phyloP scores from a whole-genome alignment of 2,113 vertebrate species.

The Elaphurus davidianus region DNA sequence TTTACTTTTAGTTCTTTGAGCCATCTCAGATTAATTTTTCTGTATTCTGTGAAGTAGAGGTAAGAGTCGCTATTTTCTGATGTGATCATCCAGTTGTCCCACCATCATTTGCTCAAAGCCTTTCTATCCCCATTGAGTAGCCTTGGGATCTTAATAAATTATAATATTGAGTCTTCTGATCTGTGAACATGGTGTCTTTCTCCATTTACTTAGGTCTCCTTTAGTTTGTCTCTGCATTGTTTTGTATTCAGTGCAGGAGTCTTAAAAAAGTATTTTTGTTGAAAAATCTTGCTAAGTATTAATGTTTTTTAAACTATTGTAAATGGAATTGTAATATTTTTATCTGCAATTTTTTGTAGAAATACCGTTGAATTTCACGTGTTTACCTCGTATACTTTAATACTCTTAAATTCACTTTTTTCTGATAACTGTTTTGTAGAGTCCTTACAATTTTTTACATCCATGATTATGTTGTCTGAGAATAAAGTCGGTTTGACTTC shows the following conservation, averaged over 20 bases:
- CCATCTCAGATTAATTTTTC: not conserved
- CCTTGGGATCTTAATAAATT: not conserved
- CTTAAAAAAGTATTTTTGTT: not conserved
- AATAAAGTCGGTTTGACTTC: not conserved
- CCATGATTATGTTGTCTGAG: not conserved
- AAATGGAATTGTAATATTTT: not conserved
- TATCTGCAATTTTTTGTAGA: not conserved
- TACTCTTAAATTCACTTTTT: not conserved
- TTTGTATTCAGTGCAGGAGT: not conserved
- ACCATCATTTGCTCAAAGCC: not conserved
- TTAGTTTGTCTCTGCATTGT: not conserved
- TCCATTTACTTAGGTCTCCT: not conserved
- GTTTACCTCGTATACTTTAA: not conserved
- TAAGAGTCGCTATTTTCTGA: not conserved
- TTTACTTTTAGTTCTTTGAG: not conserved
- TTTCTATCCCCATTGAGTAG: not conserved
- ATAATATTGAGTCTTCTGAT: not conserved
- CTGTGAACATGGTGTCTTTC: not conserved
- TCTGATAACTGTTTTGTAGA: not conserved
- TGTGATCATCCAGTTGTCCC: not conserved
- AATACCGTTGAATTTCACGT: not conserved
- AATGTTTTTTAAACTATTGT: not conserved
- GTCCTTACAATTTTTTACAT: not conserved
- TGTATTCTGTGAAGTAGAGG: not conserved
- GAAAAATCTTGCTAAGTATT: not conserved